Evolutionary conservation across 2,113 vertebrate genomes (phyloP), one percentile per base, ranked within the genome.

Genomic region (Phaethornis superciliosus): DNA sequence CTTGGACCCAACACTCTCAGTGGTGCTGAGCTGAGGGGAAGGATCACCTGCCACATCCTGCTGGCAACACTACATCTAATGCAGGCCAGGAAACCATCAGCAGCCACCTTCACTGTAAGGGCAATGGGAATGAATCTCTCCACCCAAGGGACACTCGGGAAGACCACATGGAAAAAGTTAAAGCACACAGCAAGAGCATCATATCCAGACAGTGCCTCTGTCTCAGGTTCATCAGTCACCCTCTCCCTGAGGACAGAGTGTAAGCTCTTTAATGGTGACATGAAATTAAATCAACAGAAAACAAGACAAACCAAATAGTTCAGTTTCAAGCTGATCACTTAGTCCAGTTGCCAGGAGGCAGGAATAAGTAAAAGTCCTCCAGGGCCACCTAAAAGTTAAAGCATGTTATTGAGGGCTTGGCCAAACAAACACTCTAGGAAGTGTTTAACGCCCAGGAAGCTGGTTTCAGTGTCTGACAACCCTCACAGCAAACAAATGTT

Each of bases 41-140:
- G n/a, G 3, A 55, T 32, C 49, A 51, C 21, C 21, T 76, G 19
- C 28, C 30, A n/a, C 1, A 0, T 17, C 13, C 67, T 5, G 7
- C 20, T 23, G 21, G 37, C 44, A 76, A 37, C 1, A 2, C 33
- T 32, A 12, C 1, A 1, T 37, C 59, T 60, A 60, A 70, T 13
- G 15, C 20, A 84, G 33, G n/a, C 1, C 23, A 33, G n/a, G 40
- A 69, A 15, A 69, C 15, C 15, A 7, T 5, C 23, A 84, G 28
- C 23, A 81, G 28, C 28, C 0, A 0, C n/a, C 24, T 63, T 55
- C 71, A n/a, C 15, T 1, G 0, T 37, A 51, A 46, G 3, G 18
- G 21, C 80, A 71, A 40, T 2, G 24, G 4, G n/a, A 12, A 93
- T 12, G 14, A 67, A 85, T 27, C 10, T 46, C 30, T 81, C 35